Conservation (phyloP, 1,140 invertebrate species). For the Heliconius nattereri region DNA sequence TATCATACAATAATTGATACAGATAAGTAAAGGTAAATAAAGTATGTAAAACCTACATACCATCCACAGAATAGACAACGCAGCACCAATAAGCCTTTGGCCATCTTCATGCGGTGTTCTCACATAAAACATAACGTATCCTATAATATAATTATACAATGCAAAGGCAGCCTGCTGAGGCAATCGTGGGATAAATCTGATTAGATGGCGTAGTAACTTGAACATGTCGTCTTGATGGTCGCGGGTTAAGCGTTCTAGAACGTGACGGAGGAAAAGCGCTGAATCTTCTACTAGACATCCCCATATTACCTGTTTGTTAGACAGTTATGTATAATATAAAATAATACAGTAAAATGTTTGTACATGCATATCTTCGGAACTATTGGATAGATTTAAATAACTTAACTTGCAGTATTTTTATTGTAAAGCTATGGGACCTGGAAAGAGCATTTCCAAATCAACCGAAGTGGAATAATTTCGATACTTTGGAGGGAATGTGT, state of each 20-base stretch:
- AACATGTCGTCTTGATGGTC: constrained; percentile 98
- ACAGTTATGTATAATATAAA: too few species aligned
- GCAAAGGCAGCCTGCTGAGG: constrained; percentile 99
- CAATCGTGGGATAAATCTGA: constrained; percentile 95
- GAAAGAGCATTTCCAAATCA: too few species aligned
- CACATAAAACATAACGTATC: constrained; percentile 99
- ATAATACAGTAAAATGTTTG: too few species aligned
- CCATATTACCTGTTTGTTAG: constrained; percentile 92
- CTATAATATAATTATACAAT: constrained; percentile 99
- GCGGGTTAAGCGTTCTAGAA: constrained; percentile 96
- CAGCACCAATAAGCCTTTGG: constrained; percentile 95
- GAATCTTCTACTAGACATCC: constrained; percentile 98
- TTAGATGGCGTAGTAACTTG: constrained; percentile 94
- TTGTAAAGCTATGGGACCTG: too few species aligned
- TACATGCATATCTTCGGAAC: too few species aligned
- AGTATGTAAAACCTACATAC: constrained; percentile 78
- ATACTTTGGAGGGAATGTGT: too few species aligned
- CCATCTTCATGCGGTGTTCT: constrained; percentile 96
- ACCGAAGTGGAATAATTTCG: too few species aligned
- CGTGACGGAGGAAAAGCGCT: constrained; percentile 96
- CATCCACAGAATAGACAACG: constrained; percentile 97
- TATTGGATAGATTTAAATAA: too few species aligned
- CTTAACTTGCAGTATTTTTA: too few species aligned
- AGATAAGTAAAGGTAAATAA: neutral
- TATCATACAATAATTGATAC: neutral